Percentiles rank a stretch among this genome's conserved stretches.
These are phyloP conservation scores for Melanerpes formicivorus DNA, from an alignment of 2,113 vertebrate species.

Conservation along the genomic window DNA sequence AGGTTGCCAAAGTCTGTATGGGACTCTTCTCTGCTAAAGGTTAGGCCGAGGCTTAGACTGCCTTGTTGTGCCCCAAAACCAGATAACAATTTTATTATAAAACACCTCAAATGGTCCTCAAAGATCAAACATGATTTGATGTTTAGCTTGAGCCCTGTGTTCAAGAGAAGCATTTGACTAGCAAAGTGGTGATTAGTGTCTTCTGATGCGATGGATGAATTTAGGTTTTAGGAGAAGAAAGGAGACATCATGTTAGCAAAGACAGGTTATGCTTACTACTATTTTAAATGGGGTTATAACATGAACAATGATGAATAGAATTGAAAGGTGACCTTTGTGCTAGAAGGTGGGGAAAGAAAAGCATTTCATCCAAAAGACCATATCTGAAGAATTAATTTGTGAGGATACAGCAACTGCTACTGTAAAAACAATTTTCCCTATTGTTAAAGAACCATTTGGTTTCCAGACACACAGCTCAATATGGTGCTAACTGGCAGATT, in stretches of 20 bases:
- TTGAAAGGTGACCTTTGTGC: neutral
- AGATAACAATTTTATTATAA: neutral
- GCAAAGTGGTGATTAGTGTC: neutral
- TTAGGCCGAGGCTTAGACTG: neutral
- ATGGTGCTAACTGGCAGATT: neutral
- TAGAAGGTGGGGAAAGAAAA: neutral
- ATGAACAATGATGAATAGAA: neutral
- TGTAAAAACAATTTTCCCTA: conserved; percentile 22
- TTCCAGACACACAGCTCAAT: conserved; percentile 28
- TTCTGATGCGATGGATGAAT: neutral
- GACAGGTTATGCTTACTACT: neutral
- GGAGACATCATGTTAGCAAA: neutral
- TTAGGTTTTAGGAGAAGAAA: neutral
- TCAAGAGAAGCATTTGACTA: neutral
- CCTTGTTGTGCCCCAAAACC: neutral
- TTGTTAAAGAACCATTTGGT: conserved; percentile 11
- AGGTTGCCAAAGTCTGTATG: neutral
- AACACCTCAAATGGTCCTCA: neutral
- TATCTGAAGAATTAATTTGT: neutral
- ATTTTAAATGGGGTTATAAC: neutral
- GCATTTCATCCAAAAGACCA: neutral
- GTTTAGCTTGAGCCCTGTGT: neutral
- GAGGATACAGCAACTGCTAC: neutral
- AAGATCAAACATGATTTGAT: neutral
- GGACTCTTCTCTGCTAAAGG: neutral